Percentiles rank a stretch among this genome's conserved stretches.
Conservation (phyloP, 35 echinoderm and acorn worm genomes). For the Heliocidaris erythrogramma region DNA sequence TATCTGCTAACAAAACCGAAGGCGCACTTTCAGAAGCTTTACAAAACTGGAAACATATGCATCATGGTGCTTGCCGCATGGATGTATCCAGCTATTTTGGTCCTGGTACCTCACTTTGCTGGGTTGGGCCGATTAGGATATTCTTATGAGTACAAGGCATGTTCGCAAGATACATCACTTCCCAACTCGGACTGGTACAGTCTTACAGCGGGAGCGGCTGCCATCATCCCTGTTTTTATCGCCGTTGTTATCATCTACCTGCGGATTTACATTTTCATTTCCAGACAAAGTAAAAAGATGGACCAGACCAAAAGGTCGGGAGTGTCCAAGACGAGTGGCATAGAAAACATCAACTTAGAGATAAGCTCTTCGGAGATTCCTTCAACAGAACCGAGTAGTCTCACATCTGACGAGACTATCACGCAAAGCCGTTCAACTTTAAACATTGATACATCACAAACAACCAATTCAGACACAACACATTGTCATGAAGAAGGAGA, state of each 20-base stretch:
- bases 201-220: background rate
- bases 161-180: conserved; percentile 31
- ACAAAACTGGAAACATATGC: conserved; percentile 17
- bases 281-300: conserved; percentile 19
- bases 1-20: conserved; percentile 28
- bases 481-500: background rate
- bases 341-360: background rate
- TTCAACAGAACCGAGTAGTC: background rate
- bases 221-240: conserved; percentile 19
- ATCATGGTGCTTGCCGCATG: conserved; percentile 22
- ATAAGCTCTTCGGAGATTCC: background rate
- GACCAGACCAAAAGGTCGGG: background rate
- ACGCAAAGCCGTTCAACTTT: background rate
- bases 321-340: background rate
- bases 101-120: conserved; percentile 34
- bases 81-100: conserved; percentile 18
- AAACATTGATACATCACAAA: background rate
- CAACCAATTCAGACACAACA: background rate
- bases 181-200: conserved; percentile 20
- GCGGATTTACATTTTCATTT: background rate
- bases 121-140: conserved; percentile 26
- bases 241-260: conserved; percentile 20
- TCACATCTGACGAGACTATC: background rate
- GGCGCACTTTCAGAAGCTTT: background rate
- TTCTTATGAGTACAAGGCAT: conserved; percentile 20